These are phyloP conservation scores for Orthonyx spaldingii DNA, from an alignment of 2,113 vertebrate species.

Conservation along the genomic window DNA sequence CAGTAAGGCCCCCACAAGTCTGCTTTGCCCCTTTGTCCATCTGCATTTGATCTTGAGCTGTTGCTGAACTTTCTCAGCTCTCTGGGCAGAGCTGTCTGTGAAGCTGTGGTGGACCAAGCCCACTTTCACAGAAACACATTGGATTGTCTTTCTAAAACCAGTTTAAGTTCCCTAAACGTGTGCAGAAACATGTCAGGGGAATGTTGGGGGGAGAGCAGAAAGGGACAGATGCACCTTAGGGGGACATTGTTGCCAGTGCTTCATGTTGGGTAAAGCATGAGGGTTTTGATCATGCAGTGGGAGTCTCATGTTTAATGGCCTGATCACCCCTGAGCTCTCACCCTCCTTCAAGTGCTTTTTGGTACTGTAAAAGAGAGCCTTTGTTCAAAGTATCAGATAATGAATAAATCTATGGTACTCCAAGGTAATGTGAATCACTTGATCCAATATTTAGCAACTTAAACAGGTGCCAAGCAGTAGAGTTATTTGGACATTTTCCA, in stretches of 20 bases:
- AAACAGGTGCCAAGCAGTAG: slow-evolving; percentile 4
- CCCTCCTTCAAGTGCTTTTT: neutral
- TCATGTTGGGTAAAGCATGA: neutral
- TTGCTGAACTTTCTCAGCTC: neutral
- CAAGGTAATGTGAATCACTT: neutral
- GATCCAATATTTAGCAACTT: slow-evolving; percentile 27
- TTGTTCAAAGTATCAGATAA: neutral
- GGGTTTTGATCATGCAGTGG: neutral
- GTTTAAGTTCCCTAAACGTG: neutral
- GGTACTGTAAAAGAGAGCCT: neutral
- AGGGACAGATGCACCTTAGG: neutral
- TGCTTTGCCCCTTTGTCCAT: neutral
- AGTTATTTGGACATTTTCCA: slow-evolving; percentile 21
- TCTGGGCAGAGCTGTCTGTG: neutral
- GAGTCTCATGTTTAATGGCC: neutral
- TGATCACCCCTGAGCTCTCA: neutral
- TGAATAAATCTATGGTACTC: neutral
- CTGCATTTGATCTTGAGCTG: neutral
- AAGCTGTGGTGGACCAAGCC: neutral
- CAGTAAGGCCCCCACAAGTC: neutral
- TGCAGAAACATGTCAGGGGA: neutral
- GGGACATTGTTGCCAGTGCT: neutral
- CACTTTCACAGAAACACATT: neutral
- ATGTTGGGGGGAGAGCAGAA: neutral
- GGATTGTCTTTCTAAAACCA: neutral